These are phyloP conservation scores for Esperia sulphurella DNA, from an alignment of 2,888 invertebrate genomes.

Conservation along the genomic window DNA sequence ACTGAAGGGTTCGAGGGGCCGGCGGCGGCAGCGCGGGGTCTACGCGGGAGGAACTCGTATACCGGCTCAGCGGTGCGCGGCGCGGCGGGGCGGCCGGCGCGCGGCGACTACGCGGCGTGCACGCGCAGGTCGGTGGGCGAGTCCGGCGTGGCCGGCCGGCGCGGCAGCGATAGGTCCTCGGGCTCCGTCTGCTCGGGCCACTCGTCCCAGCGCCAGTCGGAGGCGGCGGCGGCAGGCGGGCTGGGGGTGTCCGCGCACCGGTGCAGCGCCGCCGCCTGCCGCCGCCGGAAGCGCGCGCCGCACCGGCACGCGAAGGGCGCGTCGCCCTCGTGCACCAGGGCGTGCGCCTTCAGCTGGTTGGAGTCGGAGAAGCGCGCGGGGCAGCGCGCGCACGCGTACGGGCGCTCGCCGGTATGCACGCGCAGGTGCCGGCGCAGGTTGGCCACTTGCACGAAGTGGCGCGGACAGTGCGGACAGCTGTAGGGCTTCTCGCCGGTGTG, in stretches of 20 bases:
- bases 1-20: slow-evolving; percentile 7
- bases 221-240: slow-evolving; percentile 62
- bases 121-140: slow-evolving; percentile 73
- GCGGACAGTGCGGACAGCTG: slow-evolving; percentile 93
- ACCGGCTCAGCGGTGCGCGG: slow-evolving; percentile 75
- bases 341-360: slow-evolving; percentile 94
- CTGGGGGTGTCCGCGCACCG: slow-evolving; percentile 83
- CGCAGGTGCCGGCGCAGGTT: slow-evolving; percentile 92
- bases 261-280: slow-evolving; percentile 92
- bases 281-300: slow-evolving; percentile 87
- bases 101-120: slow-evolving; percentile 68
- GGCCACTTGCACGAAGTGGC: slow-evolving; percentile 96
- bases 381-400: slow-evolving; percentile 92
- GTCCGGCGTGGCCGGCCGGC: slow-evolving; percentile 71
- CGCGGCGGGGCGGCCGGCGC: slow-evolving; percentile 43
- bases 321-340: slow-evolving; percentile 92
- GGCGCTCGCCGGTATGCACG: slow-evolving; percentile 95
- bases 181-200: slow-evolving; percentile 94
- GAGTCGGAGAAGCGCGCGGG: slow-evolving; percentile 93
- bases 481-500: slow-evolving; percentile 97
- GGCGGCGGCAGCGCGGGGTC: slow-evolving; percentile 47
- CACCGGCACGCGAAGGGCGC: slow-evolving; percentile 93
- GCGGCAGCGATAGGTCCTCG: slow-evolving; percentile 90
- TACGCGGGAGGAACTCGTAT: slow-evolving; percentile 87
- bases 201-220: slow-evolving; percentile 72